phyloP scores from a whole-genome alignment of 1,140 invertebrate species.

The Drosophila equinoxialis region DNA sequence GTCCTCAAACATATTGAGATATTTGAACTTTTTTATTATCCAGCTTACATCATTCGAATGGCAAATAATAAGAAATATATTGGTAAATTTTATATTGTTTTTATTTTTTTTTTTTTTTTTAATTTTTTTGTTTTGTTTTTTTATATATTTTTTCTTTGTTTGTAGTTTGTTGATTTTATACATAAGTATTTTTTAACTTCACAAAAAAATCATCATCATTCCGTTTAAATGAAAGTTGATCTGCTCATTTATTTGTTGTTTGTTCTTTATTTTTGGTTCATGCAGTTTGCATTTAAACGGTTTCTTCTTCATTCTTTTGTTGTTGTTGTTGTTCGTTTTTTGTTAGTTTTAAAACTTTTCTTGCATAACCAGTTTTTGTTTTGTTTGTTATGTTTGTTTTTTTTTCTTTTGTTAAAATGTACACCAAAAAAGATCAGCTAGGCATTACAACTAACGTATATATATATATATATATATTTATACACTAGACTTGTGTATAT shows the following conservation, averaged over 20 bases:
- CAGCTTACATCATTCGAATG: not conserved
- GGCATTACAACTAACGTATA: constrained; percentile 62
- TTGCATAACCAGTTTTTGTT: constrained; percentile 52
- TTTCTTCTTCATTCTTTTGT: constrained; percentile 15
- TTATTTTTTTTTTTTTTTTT: constrained; percentile 35
- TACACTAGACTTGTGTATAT: constrained; percentile 14
- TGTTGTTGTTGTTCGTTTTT: constrained; percentile 18
- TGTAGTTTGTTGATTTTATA: constrained; percentile 42
- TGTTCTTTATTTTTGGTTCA: constrained; percentile 48
- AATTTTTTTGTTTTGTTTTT: constrained; percentile 33
- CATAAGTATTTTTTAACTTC: constrained; percentile 66
- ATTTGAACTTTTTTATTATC: too few species aligned
- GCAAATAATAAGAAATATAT: not conserved
- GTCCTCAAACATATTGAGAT: too few species aligned
- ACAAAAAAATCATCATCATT: constrained; percentile 70
- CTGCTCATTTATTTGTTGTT: constrained; percentile 10
- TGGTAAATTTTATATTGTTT: constrained; percentile 22
- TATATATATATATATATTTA: constrained; percentile 34
- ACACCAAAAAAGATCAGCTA: constrained; percentile 74
- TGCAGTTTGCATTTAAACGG: constrained; percentile 60
- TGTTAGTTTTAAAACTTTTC: constrained; percentile 55
- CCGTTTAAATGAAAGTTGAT: constrained; percentile 48
- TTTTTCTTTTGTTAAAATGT: constrained; percentile 57
- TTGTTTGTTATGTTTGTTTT: constrained; percentile 22
- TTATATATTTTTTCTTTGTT: constrained; percentile 30